Evolutionary conservation across 2,113 vertebrate genomes (phyloP).

Genomic region (Erpornis zantholeuca): DNA sequence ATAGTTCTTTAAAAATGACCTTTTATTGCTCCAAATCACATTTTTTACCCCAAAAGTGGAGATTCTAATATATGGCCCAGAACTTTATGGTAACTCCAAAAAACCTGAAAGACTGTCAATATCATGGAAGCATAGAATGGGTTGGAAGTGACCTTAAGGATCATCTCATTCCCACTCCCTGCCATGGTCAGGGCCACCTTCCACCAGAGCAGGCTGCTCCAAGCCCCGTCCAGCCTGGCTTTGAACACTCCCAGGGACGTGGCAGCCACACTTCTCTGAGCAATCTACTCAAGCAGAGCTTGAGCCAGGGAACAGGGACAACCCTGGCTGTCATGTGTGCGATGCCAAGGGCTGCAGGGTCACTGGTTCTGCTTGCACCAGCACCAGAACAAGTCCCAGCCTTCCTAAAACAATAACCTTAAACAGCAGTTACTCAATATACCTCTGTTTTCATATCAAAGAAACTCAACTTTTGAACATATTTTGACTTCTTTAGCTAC

Average conservation of each 20-base stretch:
- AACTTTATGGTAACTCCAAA: neutral
- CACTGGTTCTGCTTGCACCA: neutral
- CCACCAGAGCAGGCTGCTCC: neutral
- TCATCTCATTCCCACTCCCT: neutral
- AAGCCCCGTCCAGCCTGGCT: fast-evolving
- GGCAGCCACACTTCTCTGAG: neutral
- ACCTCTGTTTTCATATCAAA: neutral
- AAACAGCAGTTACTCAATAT: neutral
- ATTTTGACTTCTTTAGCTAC: neutral
- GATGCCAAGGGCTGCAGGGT: neutral
- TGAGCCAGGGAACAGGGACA: neutral
- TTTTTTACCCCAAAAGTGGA: neutral
- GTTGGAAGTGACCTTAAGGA: neutral
- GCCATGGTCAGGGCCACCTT: neutral
- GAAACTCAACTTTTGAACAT: neutral
- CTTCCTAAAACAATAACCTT: neutral
- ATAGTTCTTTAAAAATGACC: neutral
- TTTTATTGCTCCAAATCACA: neutral
- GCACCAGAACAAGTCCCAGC: neutral
- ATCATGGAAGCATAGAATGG: neutral
- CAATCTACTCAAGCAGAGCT: neutral
- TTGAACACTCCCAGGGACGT: neutral
- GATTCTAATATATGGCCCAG: neutral
- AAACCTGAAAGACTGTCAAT: neutral
- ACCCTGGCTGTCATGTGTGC: fast-evolving